Evolutionary conservation across 2,888 invertebrate species (phyloP).

Genomic region (Epirrhoe tristata): DNA sequence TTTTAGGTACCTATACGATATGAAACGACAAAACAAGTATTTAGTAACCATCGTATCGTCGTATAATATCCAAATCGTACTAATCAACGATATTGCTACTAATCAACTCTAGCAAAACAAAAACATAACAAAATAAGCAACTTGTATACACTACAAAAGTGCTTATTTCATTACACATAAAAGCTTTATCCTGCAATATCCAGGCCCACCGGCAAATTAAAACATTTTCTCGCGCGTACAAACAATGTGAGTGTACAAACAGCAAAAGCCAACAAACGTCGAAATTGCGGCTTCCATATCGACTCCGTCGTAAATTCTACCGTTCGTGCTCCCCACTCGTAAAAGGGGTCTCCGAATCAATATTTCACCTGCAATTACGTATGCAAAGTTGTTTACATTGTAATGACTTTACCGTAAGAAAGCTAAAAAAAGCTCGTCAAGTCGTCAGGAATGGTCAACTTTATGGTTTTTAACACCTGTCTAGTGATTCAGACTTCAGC

Average conservation of each 20-base stretch:
- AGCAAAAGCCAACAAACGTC: slow-evolving; percentile 26
- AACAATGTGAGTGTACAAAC: slow-evolving; percentile 23
- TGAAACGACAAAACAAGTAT: no score
- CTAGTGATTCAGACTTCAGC: no score
- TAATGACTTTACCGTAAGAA: slow-evolving; percentile 4
- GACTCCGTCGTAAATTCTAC: slow-evolving; percentile 30
- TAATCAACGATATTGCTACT: no score
- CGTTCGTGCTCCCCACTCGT: slow-evolving; percentile 30
- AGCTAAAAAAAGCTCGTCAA: background rate
- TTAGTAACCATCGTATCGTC: no score
- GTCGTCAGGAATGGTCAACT: background rate
- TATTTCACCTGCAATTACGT: slow-evolving; percentile 36
- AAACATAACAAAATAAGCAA: background rate
- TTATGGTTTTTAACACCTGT: background rate
- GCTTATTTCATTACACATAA: background rate
- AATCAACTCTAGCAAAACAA: background rate
- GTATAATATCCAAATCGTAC: no score
- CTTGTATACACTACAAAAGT: background rate
- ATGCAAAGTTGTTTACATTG: slow-evolving; percentile 29
- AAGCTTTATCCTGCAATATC: background rate
- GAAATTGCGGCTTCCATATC: slow-evolving; percentile 26
- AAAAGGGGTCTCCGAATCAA: slow-evolving; percentile 38
- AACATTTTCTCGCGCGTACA: slow-evolving; percentile 34
- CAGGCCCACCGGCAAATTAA: slow-evolving; percentile 33
- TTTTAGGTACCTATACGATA: no score